Base-by-base conservation (phyloP, 1,140 invertebrate species). In the Drosophila repletoides region DNA sequence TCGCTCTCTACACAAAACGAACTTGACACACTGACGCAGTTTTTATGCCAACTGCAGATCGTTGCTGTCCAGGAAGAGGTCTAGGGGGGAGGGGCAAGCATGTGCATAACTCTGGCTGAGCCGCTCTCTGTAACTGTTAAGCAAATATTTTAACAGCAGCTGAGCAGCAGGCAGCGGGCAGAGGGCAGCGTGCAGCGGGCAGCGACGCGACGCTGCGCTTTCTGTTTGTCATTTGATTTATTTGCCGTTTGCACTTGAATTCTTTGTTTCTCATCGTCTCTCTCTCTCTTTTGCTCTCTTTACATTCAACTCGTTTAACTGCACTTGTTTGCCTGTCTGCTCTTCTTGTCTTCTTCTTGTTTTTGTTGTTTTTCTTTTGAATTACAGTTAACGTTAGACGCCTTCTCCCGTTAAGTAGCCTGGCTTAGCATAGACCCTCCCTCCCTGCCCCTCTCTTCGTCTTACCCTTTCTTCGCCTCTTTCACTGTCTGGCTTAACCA, bases 21-120 rank as follows among this genome's bases (percentile, higher is more conserved):
- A 87, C 81, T 87, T 87, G 81, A 87, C 81, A 87, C 76, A 86
- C 76, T 86, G 72, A 76, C 81, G 81, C 76, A 74, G 73, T 74
- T 87, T 76, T 73, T 66, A 48, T 49, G 41, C 29, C 43, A 40
- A 36, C 34, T 36, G n/a, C n/a, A n/a, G n/a, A n/a, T 33, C 15
- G 22, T 31, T 59, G 21, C 28, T 4, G 29, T 21, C 31, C 12
- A 46, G 43, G 24, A 3, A 10, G 5, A 14, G 14, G 34, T 1
- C 1, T n/a, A 15, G 46, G 21, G 34, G 1, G 28, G 5, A 40
- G 46, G 22, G 12, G 53, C 22, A n/a, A 31, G 31, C 17, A 15
- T 58, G 34, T 63, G 51, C 74, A 22, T 48, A 38, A 28, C 45
- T 33, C 22, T 15, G n/a, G 21, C 58, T 51, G 19, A 48, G 28